Evolutionary conservation across 2,797 vertebrate genomes (phyloP).

Genomic region (Atherinosoma microstoma): DNA sequence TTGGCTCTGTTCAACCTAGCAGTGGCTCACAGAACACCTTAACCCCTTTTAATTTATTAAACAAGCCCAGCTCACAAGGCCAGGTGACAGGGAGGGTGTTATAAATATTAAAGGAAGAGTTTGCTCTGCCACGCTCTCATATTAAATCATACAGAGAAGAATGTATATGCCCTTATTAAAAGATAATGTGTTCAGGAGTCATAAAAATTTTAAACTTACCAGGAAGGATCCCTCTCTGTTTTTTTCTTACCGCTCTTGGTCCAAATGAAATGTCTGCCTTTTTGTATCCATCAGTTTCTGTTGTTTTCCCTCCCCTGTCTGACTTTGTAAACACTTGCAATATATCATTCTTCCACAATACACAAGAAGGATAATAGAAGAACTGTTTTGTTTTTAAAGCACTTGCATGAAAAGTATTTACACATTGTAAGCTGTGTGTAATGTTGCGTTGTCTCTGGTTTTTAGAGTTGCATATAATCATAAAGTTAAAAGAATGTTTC

Average conservation of each 20-base stretch:
- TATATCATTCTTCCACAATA: constrained; percentile 14
- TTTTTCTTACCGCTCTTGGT: constrained; percentile 29
- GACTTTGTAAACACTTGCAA: constrained; percentile 27
- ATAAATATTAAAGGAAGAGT: constrained; percentile 85
- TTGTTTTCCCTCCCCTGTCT: constrained; percentile 34
- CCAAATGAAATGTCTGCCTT: constrained; percentile 48
- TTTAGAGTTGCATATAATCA: constrained; percentile 1
- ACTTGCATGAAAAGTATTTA: constrained; percentile 27
- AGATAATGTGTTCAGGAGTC: constrained; percentile 80
- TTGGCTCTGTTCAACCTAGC: constrained; percentile 44
- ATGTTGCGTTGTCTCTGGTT: constrained; percentile 9
- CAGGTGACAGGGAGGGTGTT: constrained; percentile 68
- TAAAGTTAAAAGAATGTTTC: background rate
- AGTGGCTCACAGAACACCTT: constrained; percentile 58
- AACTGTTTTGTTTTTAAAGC: background rate
- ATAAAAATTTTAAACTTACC: constrained; percentile 74
- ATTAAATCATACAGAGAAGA: constrained; percentile 82
- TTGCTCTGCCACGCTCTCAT: constrained; percentile 75
- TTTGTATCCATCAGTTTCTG: constrained; percentile 56
- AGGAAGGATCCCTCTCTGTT: constrained; percentile 48
- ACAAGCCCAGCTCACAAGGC: constrained; percentile 67
- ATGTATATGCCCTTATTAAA: constrained; percentile 85
- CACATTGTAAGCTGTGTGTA: background rate
- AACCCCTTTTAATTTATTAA: constrained; percentile 81
- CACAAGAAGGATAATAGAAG: constrained; percentile 34